A percentile compares a stretch with the other conserved stretches of the same genome.
phyloP scores from a whole-genome alignment of 2,113 vertebrate species.

The Panurus biarmicus region DNA sequence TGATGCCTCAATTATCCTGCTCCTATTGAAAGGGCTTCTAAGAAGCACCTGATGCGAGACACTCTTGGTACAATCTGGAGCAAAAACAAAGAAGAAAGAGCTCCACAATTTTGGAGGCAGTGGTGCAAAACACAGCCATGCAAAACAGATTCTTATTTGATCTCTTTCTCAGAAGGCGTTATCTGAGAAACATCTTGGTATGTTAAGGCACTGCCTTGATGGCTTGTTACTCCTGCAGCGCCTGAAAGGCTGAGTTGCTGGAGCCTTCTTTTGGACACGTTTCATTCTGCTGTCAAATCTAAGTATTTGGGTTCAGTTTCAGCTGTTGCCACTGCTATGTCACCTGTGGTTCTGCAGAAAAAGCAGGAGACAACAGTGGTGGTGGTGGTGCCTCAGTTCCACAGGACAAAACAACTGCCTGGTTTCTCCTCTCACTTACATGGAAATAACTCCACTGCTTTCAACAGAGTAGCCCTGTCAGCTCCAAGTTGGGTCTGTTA shows the following conservation, averaged over 20 bases:
- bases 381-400: background rate
- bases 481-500: background rate
- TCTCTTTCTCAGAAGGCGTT: constrained; percentile 23
- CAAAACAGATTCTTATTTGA: background rate
- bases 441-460: background rate
- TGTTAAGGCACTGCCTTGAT: background rate
- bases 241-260: background rate
- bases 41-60: background rate
- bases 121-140: background rate
- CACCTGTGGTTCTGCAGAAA: background rate
- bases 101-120: background rate
- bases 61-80: background rate
- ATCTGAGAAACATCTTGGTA: background rate
- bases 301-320: background rate
- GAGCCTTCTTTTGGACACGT: background rate
- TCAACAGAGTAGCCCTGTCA: background rate
- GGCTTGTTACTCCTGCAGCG: background rate
- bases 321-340: background rate
- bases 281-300: background rate
- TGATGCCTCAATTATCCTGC: background rate
- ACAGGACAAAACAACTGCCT: background rate
- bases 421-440: background rate
- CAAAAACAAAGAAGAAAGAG: background rate
- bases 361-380: background rate
- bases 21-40: background rate